Conservation (phyloP, 2,113 vertebrate genomes). For the chimpanzee (Pan troglodytes) region NHGRI_mPanTro3-v2.1_pri NC_086015.1:194973001-194973500, state of each 20-base stretch:
- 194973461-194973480: neutral
- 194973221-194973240: neutral
- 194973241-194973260: neutral
- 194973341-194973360: neutral
- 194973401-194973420: neutral
- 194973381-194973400: neutral
- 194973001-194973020: neutral
- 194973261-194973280: neutral
- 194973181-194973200: neutral
- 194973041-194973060: neutral
- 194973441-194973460: neutral
- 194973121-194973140: neutral
- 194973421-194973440: neutral
- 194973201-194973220: neutral
- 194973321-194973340: neutral
- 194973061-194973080: neutral
- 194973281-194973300: neutral
- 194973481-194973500: neutral
- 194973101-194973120: neutral
- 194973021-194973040: neutral
- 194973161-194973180: neutral
- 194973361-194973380: neutral
- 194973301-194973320: neutral
- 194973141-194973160: neutral
- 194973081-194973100: neutral